A percentile compares a stretch with the other conserved stretches of the same genome.
These are phyloP conservation scores for Maniola jurtina DNA, from an alignment of 1,140 invertebrate genomes.

Conservation along the genomic window DNA sequence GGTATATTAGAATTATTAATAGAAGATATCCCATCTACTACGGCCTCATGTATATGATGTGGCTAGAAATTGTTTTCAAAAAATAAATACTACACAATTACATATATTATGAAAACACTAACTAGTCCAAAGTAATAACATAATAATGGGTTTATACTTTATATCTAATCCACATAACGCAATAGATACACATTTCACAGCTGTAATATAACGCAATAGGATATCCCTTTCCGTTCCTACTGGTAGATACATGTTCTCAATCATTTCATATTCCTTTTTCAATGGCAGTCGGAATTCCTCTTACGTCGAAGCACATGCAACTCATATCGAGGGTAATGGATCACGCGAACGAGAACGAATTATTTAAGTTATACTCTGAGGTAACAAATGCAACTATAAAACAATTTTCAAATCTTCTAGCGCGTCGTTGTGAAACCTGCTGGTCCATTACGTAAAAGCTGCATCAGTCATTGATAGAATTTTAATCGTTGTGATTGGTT, in stretches of 20 bases:
- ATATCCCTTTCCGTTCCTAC: conserved; percentile 10
- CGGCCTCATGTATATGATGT: no score
- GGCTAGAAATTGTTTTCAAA: no score
- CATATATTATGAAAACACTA: not conserved
- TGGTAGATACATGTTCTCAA: conserved; percentile 1
- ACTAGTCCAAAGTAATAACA: not conserved
- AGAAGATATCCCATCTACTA: no score
- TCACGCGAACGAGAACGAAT: not conserved
- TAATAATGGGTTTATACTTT: no score
- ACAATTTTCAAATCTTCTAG: no score
- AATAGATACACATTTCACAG: not conserved
- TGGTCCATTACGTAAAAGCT: no score
- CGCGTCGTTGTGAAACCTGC: no score
- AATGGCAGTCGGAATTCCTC: conserved; percentile 10
- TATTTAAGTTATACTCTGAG: not conserved
- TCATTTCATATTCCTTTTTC: conserved; percentile 6
- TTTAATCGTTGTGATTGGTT: no score
- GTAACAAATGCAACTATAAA: not conserved
- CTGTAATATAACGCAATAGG: conserved; percentile 10
- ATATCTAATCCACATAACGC: no score
- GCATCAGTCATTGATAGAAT: no score
- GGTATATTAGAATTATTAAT: no score
- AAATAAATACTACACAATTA: no score
- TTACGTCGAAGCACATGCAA: conserved; percentile 1
- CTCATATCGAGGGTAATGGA: conserved; percentile 8